Percentiles rank a stretch among this genome's conserved stretches.
These are phyloP conservation scores for Nannospalax galili DNA, from an alignment of 2,113 vertebrate species.

Conservation along the genomic window DNA sequence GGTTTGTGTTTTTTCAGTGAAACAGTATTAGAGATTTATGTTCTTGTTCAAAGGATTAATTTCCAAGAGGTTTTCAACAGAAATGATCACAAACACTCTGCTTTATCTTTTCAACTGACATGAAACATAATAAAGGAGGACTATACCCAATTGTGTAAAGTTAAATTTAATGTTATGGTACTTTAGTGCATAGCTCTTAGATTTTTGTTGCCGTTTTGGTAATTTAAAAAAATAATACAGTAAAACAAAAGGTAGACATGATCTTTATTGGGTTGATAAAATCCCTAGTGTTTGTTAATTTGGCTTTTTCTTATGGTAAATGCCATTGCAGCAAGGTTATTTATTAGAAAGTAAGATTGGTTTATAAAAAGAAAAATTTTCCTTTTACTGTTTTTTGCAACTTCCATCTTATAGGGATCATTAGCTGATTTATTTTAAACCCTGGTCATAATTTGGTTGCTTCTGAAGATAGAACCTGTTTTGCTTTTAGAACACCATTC, in stretches of 20 bases:
- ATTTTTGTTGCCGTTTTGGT: constrained; percentile 19
- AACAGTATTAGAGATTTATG: constrained; percentile 35
- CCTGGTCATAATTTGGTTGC: constrained; percentile 23
- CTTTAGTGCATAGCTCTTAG: background rate
- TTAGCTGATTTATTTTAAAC: constrained; percentile 27
- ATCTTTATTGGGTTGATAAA: background rate
- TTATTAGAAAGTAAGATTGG: background rate
- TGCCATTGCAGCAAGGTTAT: background rate
- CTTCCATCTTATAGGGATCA: background rate
- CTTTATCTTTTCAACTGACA: too few species aligned
- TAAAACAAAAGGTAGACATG: background rate
- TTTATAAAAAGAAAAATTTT: constrained; percentile 40
- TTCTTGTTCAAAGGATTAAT: constrained; percentile 23
- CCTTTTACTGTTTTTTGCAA: background rate
- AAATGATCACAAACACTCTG: background rate
- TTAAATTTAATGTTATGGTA: constrained; percentile 27
- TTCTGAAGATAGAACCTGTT: constrained; percentile 16
- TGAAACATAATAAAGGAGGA: background rate
- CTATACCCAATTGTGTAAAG: background rate
- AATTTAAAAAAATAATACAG: background rate
- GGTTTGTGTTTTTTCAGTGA: constrained; percentile 40
- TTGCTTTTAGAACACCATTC: background rate
- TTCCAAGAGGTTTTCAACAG: constrained; percentile 36
- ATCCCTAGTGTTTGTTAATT: background rate
- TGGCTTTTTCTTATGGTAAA: background rate